A percentile compares a stretch with the other conserved stretches of the same genome.
phyloP scores from a whole-genome alignment of 2,113 vertebrate genomes.

The Formicarius rufipectus region DNA sequence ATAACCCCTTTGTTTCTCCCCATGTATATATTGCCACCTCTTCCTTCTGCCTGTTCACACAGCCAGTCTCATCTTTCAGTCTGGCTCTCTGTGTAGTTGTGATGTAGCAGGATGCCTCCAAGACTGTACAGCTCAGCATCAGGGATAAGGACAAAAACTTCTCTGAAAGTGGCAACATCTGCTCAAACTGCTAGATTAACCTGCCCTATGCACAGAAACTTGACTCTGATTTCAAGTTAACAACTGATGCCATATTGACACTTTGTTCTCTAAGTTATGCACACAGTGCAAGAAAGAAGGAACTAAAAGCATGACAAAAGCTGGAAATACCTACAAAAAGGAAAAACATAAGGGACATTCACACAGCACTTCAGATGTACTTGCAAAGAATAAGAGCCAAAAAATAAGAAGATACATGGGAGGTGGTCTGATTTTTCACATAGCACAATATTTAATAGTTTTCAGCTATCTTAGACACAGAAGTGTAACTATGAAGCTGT shows the following conservation, averaged over 20 bases:
- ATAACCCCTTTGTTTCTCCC: background rate
- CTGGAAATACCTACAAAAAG: background rate
- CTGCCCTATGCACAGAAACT: background rate
- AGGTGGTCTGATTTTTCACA: constrained; percentile 20
- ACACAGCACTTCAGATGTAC: background rate
- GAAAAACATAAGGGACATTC: background rate
- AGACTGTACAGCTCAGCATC: background rate
- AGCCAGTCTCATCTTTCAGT: background rate
- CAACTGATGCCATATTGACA: background rate
- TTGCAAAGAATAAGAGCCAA: background rate
- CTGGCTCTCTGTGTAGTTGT: background rate
- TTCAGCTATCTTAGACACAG: constrained; percentile 14
- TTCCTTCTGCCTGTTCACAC: background rate
- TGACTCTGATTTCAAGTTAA: background rate
- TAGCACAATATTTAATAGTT: constrained; percentile 19
- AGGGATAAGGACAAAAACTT: background rate
- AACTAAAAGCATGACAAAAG: background rate
- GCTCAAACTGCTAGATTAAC: background rate
- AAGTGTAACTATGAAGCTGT: background rate
- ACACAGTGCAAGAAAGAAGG: background rate
- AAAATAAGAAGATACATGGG: background rate
- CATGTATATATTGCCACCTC: background rate
- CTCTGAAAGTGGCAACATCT: background rate
- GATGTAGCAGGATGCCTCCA: background rate
- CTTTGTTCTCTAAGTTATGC: background rate